Evolutionary conservation across 2,888 invertebrate species (phyloP).

Genomic region (Hydriomena furcata): DNA sequence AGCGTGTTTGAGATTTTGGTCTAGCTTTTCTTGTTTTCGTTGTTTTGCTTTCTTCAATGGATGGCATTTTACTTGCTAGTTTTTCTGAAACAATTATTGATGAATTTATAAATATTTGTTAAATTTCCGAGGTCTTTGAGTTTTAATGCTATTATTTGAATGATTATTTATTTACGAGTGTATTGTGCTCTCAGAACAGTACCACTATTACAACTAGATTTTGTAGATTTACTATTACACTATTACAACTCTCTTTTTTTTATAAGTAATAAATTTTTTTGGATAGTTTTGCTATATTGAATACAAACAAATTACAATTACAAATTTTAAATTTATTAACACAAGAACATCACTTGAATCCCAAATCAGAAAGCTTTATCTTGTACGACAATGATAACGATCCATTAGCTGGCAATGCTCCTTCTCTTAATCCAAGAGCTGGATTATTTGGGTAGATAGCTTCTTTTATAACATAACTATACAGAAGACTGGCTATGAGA

Average conservation of each 20-base stretch:
- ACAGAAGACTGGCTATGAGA: constrained; percentile 50
- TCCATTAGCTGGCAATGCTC: not conserved
- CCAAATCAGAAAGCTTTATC: constrained; percentile 12
- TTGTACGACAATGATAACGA: not conserved
- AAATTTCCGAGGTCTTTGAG: no score
- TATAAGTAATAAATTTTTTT: no score
- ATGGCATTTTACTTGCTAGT: constrained; percentile 35
- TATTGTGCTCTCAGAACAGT: no score
- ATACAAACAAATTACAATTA: not conserved
- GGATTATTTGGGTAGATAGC: not conserved
- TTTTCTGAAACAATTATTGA: constrained; percentile 26
- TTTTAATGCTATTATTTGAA: no score
- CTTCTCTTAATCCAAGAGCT: not conserved
- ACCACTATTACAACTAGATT: no score
- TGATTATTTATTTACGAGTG: no score
- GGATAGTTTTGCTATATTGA: no score
- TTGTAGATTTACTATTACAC: no score
- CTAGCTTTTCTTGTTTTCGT: constrained; percentile 13
- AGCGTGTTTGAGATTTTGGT: constrained; percentile 34
- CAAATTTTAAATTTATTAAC: not conserved
- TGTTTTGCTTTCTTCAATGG: constrained; percentile 16
- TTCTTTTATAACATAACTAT: constrained; percentile 50
- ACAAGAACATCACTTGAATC: constrained; percentile 2
- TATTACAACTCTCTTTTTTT: no score
- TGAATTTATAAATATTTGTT: no score